These are phyloP conservation scores for Araneus ventricosus DNA, from an alignment of 1,140 invertebrate species.

Conservation along the genomic window DNA sequence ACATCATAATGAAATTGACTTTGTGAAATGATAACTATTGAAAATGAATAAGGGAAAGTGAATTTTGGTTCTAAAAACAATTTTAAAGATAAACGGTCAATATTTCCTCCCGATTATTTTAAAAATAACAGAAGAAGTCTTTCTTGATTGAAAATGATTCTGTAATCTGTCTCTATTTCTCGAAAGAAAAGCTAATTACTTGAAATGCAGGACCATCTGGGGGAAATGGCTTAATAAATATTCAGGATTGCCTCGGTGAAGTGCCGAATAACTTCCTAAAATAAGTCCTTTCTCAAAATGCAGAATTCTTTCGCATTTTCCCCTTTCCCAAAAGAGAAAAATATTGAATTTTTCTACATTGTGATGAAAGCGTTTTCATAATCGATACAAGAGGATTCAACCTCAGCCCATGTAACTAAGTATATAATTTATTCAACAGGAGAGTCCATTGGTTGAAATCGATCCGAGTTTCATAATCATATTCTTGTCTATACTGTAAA, in stretches of 20 bases:
- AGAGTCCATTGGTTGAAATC: background rate
- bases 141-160: too few species aligned
- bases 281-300: background rate
- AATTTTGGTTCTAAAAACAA: too few species aligned
- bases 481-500: background rate
- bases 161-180: background rate
- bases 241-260: background rate
- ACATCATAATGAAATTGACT: too few species aligned
- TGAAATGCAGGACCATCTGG: background rate
- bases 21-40: too few species aligned
- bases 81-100: too few species aligned
- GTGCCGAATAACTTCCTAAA: background rate
- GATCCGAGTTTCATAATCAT: background rate
- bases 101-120: too few species aligned
- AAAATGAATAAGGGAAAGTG: too few species aligned
- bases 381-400: background rate
- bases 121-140: too few species aligned
- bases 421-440: slow-evolving; percentile 4
- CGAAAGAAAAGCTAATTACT: background rate
- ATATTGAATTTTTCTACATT: slow-evolving; percentile 3
- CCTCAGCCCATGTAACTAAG: background rate
- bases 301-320: background rate
- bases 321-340: background rate
- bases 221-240: background rate
- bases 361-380: background rate